Evolutionary conservation across 1,140 invertebrate species (phyloP).

Genomic region (Drosophila funebris): DNA sequence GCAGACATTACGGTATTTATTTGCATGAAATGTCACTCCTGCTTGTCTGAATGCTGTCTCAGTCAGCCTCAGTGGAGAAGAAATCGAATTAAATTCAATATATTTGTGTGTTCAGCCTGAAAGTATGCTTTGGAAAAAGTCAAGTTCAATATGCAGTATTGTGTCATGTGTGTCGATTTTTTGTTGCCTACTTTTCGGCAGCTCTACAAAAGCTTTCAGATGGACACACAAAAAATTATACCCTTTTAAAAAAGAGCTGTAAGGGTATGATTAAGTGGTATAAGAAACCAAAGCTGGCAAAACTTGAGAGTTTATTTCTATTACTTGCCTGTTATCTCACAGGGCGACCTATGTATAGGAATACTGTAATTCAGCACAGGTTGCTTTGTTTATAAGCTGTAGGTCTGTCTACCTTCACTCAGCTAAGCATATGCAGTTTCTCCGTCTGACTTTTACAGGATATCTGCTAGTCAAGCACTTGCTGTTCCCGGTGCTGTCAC

Average conservation of each 20-base stretch:
- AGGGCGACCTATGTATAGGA: too few species aligned
- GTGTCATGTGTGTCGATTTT: neutral
- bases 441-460: too few species aligned
- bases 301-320: too few species aligned
- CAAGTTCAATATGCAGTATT: neutral
- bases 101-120: neutral
- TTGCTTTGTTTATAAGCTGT: too few species aligned
- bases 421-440: too few species aligned
- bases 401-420: too few species aligned
- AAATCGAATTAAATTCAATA: neutral
- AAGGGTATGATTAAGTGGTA: neutral
- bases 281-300: too few species aligned
- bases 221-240: neutral
- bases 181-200: neutral
- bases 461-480: neutral
- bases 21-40: conserved; percentile 2
- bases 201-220: neutral
- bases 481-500: too few species aligned
- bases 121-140: conserved; percentile 4
- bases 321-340: too few species aligned
- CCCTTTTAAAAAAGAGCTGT: neutral
- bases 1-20: neutral
- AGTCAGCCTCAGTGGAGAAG: neutral
- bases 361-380: too few species aligned
- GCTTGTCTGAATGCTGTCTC: neutral